phyloP scores from a whole-genome alignment of 2,888 invertebrate genomes.

The Cheiracanthium punctorium region DNA sequence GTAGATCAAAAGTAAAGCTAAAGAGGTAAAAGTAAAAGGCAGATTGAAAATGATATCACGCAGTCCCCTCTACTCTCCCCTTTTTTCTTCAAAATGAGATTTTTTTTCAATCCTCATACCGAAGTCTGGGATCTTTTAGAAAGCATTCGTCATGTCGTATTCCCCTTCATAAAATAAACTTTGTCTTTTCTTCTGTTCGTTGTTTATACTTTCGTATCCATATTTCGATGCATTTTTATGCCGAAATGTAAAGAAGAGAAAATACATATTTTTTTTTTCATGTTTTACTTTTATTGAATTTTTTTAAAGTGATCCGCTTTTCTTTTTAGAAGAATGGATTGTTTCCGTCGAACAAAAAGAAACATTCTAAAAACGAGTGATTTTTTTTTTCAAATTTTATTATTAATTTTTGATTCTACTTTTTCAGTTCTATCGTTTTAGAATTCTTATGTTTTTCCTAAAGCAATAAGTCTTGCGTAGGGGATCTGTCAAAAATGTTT shows the following conservation, averaged over 20 bases:
- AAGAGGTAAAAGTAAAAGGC: conserved; percentile 41
- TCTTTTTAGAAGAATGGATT: no score
- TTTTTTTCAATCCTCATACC: neutral
- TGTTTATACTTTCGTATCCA: conserved; percentile 6
- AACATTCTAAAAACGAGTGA: no score
- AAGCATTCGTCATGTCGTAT: conserved; percentile 54
- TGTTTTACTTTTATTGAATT: neutral
- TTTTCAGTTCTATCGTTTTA: no score
- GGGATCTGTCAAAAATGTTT: conserved; percentile 1
- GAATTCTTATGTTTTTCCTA: no score
- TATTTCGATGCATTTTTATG: conserved; percentile 1
- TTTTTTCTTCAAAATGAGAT: conserved; percentile 3
- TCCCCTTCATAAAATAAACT: conserved; percentile 43
- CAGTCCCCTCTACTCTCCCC: conserved; percentile 19
- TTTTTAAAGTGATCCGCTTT: neutral
- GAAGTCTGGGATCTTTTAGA: conserved; percentile 43
- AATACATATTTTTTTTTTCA: neutral
- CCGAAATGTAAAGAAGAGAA: neutral
- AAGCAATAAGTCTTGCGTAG: neutral
- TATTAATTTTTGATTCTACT: no score
- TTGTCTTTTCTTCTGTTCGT: neutral
- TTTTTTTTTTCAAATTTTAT: no score
- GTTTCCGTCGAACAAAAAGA: no score
- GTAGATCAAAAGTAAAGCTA: conserved; percentile 30
- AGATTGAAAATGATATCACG: conserved; percentile 64